These are phyloP conservation scores for Mormyrus lacerda DNA, from an alignment of 2,113 vertebrate species.

Conservation along the genomic window DNA sequence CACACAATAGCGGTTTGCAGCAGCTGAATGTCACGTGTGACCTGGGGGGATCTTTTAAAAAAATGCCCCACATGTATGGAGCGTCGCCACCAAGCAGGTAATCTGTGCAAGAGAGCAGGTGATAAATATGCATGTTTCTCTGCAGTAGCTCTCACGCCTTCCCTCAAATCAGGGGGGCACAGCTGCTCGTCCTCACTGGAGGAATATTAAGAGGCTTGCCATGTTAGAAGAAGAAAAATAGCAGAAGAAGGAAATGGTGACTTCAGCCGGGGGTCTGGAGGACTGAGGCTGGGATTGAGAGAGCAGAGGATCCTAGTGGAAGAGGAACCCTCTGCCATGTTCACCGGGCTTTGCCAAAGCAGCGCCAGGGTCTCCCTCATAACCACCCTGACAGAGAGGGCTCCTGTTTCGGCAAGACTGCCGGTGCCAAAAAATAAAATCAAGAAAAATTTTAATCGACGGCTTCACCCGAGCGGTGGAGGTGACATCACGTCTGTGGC, in stretches of 20 bases:
- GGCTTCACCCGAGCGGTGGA: not conserved
- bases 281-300: not conserved
- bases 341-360: not conserved
- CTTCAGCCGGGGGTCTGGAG: not conserved
- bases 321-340: not conserved
- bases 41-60: not conserved
- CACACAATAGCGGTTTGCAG: not conserved
- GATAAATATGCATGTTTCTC: conserved; percentile 6
- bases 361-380: not conserved
- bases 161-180: not conserved
- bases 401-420: not conserved
- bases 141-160: not conserved
- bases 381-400: not conserved
- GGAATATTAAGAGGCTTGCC: not conserved
- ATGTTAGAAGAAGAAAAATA: not conserved
- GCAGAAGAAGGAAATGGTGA: not conserved
- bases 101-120: not conserved
- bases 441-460: not conserved
- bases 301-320: not conserved
- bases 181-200: not conserved
- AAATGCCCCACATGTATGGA: not conserved
- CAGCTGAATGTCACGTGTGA: not conserved
- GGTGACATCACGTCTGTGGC: not conserved
- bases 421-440: not conserved
- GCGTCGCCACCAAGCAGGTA: not conserved